Evolutionary conservation across 2,113 vertebrate genomes (phyloP), one percentile per base, ranked within the genome.

Genomic region (Naja naja): DNA sequence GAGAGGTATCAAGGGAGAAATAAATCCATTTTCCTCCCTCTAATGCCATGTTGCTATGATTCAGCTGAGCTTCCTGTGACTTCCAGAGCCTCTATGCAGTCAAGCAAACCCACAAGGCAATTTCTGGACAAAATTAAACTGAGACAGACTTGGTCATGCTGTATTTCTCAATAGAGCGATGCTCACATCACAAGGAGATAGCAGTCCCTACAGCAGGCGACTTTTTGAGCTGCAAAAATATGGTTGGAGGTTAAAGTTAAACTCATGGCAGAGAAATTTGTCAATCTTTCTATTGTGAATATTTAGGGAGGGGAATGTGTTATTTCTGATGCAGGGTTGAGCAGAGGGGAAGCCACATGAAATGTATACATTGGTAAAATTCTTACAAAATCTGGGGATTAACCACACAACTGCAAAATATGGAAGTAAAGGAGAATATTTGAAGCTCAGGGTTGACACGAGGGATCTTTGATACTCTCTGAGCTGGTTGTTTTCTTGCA

Each of bases 201-300:
- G 22, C 74, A 90, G 74, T 14, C 7, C 54, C 49, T n/a, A 39
- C 88, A 90, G 88, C 88, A n/a, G 55, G 45, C 6, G 4, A 52
- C 23, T 89, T 90, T 60, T 93, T 93, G 56, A 93, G 92, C 30
- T 93, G 74, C 30, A 64, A 90, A 93, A 93, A 90, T 93, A 93
- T 64, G 92, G 88, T 64, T 43, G 45, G 86, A 87, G 45, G 88
- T 87, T 90, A 45, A 81, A 30, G 23, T 93, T 89, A 85, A 85
- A 89, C 55, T 87, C 53, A 5, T 3, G 74, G 88, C 88, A 27
- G 45, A 52, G n/a, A 87, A 90, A 85, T 52, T 55, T 64, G 55
- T 64, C 85, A 56, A 90, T 43, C 8, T 23, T 52, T 55, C 11
- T 64, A 47, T 23, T 52, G n/a, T 86, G 92, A 90, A 53, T 43